Evolutionary conservation across 2,888 invertebrate species (phyloP), one percentile per base, ranked within the genome.

Genomic region (Pterostichus madidus): DNA sequence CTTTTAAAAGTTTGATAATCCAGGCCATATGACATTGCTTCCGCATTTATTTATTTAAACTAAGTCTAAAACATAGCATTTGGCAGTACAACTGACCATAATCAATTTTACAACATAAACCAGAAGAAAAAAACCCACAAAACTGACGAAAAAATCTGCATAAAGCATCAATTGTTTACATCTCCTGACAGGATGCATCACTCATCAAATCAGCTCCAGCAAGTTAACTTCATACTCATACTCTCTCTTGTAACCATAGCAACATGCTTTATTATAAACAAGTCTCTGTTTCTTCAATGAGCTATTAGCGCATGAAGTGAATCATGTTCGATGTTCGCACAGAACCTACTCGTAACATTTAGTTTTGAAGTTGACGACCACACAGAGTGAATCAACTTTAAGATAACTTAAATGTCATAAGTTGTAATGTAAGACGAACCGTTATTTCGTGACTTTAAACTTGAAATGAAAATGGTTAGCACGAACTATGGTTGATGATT

Each of bases 241-340:
- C 15, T 7, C 52, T 24, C 61, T 31, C n/a, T 13, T 13, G 64
- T 64, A 32, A 64, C 64, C 32, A 64, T 39, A 64, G 64, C 64
- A 64, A 64, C 64, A 32, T 52, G 52, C 13, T 13, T 5, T 52
- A 64, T 35, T 32, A 64, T 35, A 32, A 64, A 64, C 64, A 64
- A 13, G 59, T 59, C 31, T 59, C 59, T 59, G 64, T 64, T 64
- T 35, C 64, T 24, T 64, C 64, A 64, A 64, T 64, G 64, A 64
- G 39, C 64, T 32, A 64, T 59, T 59, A 59, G 3, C 8, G 39
- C n/a, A 5, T 10, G 52, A 52, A n/a, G 10, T 52, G 52, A 13
- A 52, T 52, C 13, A 39, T 39, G 8, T 39, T 39, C 8, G 39
- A 39, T 7, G 39, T 39, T 39, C 39, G 39, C 39, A 39, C 39